Evolutionary conservation across 92 coral and sea anemone species (phyloP), one percentile per base, ranked within the genome.

Genomic region (Epizoanthus fatuus): DNA sequence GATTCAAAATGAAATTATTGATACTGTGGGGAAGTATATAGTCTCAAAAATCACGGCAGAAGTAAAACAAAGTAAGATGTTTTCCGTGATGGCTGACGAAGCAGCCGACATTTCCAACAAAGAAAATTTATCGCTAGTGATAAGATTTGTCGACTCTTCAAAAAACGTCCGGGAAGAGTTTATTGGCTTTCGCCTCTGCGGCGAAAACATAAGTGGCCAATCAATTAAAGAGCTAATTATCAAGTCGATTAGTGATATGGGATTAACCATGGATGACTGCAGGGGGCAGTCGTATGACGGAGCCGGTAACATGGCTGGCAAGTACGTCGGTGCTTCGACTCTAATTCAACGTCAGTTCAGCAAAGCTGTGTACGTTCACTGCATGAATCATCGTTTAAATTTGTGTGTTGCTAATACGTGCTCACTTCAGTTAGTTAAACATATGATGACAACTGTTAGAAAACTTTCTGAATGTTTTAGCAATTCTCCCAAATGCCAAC

Each of bases 321-420:
- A 55, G 73, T 82, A 68, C 13, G 63, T 56, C 47, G 79, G 86
- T n/a, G 79, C 72, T 69, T 67, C 42, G 25, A 42, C 77, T 8
- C 72, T 83, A 32, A 83, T 83, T 39, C 79, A 83, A 82, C 51
- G 64, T 65, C 72, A 83, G 78, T 73, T 82, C 75, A 68, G 63
- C 63, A 89, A 89, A 84, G 89, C 92, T 29, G 63, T 74, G 35
- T 29, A 29, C 35, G 35, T 29, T 29, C 35, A 29, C 2, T 29
- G 35, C 35, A 29, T 29, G 35, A 29, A 29, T 29, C 32, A 29
- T 29, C 40, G 82, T 88, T 74, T n/a, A 76, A 89, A 88, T 75
- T 83, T 88, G 53, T 88, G 92, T 49, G 84, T 88, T 79, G 92
- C 92, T 65, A 78, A 89, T 59, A 89, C 89, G 42, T 89, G 86